Evolutionary conservation across 2,888 invertebrate species (phyloP).

Genomic region (Protonemura montana): DNA sequence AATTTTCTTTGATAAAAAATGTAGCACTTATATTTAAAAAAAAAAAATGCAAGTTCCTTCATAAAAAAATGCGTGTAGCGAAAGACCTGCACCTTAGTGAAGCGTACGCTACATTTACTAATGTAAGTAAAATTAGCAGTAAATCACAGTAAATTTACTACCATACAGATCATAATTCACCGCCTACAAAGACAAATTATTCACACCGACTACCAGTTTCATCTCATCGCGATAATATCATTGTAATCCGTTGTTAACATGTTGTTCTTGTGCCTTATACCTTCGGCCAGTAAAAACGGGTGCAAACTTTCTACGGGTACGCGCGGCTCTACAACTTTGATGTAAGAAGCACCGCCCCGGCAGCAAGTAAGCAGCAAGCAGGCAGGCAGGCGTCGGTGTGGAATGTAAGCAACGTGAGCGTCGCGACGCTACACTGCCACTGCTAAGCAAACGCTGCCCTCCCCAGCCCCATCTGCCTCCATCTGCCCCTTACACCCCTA

Average conservation of each 20-base stretch:
- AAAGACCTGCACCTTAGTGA: too few species aligned
- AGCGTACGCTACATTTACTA: too few species aligned
- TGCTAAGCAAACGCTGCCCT: conserved; percentile 2
- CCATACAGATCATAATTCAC: neutral
- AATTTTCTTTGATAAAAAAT: neutral
- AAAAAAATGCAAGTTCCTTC: neutral
- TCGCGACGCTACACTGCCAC: neutral
- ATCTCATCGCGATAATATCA: neutral
- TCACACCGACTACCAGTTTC: neutral
- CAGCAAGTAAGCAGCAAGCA: neutral
- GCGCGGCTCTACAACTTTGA: neutral
- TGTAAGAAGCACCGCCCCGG: neutral
- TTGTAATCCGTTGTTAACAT: neutral
- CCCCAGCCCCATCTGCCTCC: too few species aligned
- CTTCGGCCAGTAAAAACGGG: neutral
- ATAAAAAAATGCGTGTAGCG: too few species aligned
- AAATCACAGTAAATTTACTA: neutral
- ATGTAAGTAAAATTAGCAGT: neutral
- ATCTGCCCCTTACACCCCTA: neutral
- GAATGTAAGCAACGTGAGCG: conserved; percentile 10
- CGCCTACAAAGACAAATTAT: neutral
- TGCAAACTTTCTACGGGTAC: neutral
- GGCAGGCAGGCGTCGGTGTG: neutral
- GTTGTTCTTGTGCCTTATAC: neutral
- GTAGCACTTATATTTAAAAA: neutral